Evolutionary conservation across 2,888 invertebrate genomes (phyloP).

Genomic region (Disparrhopalites patrizii): DNA sequence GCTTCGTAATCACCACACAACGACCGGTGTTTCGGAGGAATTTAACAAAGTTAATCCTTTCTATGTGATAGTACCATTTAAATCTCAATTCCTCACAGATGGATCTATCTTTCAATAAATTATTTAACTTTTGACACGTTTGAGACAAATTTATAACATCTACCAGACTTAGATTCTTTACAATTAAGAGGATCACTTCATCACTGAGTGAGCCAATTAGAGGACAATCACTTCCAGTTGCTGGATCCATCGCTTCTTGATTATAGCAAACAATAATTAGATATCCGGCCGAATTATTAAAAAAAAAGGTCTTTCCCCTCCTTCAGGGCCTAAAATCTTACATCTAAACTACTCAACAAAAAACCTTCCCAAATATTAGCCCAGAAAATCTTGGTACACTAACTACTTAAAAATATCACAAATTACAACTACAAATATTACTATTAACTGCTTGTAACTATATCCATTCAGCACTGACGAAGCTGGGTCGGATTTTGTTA

Average conservation of each 20-base stretch:
- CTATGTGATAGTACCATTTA: conserved; percentile 32
- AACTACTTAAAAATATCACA: too few relatives aligned
- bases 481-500: too few relatives aligned
- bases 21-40: conserved; percentile 36
- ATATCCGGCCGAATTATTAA: background rate
- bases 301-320: too few relatives aligned
- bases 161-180: conserved; percentile 27
- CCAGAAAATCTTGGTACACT: too few relatives aligned
- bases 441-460: too few relatives aligned
- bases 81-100: conserved; percentile 32
- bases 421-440: too few relatives aligned
- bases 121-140: conserved; percentile 37
- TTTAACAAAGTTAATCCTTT: conserved; percentile 26
- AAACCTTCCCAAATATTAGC: too few relatives aligned
- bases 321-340: too few relatives aligned
- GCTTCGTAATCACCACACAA: conserved; percentile 30
- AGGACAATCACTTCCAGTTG: background rate
- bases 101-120: conserved; percentile 35
- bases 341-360: too few relatives aligned
- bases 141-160: conserved; percentile 38
- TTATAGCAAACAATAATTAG: background rate
- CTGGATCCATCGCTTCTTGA: background rate
- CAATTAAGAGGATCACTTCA: conserved; percentile 40
- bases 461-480: too few relatives aligned
- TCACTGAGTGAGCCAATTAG: conserved; percentile 33